These are phyloP conservation scores for Geotrypetes seraphini DNA, from an alignment of 2,797 vertebrate species.

Conservation along the genomic window DNA sequence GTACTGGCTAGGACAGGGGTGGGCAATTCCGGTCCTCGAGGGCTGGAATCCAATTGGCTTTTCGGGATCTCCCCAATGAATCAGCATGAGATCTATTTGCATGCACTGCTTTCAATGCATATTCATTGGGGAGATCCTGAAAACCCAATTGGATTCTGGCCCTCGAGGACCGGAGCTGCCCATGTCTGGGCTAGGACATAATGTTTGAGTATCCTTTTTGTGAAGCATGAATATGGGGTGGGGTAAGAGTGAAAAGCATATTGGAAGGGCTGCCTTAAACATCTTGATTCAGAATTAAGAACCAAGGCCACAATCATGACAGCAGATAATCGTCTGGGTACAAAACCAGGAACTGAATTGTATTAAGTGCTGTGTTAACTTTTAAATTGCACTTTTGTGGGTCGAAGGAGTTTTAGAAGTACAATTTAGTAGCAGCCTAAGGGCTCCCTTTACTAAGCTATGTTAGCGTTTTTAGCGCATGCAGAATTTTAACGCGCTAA, in stretches of 20 bases:
- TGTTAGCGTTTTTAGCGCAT: no score
- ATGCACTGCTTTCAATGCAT: no score
- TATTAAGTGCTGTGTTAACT: conserved; percentile 13
- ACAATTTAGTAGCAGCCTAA: background rate
- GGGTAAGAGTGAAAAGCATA: background rate
- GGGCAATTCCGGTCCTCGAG: no score
- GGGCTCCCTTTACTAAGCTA: no score
- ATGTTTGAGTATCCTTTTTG: background rate
- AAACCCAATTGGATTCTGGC: no score
- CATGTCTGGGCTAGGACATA: no score
- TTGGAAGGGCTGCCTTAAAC: background rate
- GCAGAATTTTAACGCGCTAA: no score
- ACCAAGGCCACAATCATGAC: background rate
- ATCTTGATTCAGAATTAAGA: conserved; percentile 1
- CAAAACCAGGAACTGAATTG: background rate
- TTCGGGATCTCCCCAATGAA: no score
- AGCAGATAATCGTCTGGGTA: conserved; percentile 11
- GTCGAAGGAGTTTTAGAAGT: background rate
- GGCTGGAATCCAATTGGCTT: no score
- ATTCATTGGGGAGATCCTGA: no score
- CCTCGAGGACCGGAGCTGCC: no score
- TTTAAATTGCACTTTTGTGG: background rate
- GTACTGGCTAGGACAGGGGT: background rate
- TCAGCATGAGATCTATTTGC: no score
- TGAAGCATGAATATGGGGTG: background rate